phyloP scores from a whole-genome alignment of 2,888 invertebrate genomes.

The Eupeodes luniger region DNA sequence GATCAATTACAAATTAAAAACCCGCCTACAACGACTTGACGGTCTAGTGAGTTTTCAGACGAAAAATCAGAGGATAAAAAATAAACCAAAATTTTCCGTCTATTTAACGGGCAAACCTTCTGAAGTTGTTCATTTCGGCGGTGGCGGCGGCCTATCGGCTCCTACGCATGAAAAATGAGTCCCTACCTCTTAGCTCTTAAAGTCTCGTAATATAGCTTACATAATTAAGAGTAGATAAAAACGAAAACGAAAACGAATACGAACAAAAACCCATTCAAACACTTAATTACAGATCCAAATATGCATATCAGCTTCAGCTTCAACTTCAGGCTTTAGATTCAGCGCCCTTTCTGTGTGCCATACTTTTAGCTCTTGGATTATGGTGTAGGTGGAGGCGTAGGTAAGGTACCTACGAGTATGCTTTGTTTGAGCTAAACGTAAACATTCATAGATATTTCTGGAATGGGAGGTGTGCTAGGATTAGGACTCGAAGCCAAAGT shows the following conservation, averaged over 20 bases:
- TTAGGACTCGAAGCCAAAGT: conserved; percentile 11
- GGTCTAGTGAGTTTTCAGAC: conserved; percentile 43
- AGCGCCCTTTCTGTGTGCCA: not conserved
- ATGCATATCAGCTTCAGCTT: not conserved
- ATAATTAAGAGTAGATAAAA: conserved; percentile 37
- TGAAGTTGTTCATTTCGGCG: not conserved
- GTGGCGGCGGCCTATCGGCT: not conserved
- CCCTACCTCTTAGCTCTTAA: not conserved
- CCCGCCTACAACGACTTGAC: conserved; percentile 37
- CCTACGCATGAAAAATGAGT: conserved; percentile 60
- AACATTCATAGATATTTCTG: not conserved
- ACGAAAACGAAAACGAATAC: not conserved
- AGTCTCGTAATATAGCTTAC: conserved; percentile 23
- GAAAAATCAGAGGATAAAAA: conserved; percentile 5
- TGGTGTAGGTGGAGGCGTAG: not conserved
- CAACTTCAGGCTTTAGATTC: not conserved
- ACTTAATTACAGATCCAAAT: conserved; percentile 36
- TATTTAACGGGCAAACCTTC: conserved; percentile 27
- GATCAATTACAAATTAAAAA: conserved; percentile 66
- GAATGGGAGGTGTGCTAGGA: conserved; percentile 25
- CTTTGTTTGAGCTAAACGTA: not conserved
- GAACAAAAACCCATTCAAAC: conserved; percentile 1
- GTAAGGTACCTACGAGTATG: no score
- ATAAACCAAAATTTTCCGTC: conserved; percentile 33
- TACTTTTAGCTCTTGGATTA: not conserved